A percentile compares a stretch with the other conserved stretches of the same genome.
Conservation (phyloP, 37 sponge, comb jelly and placozoan species). For the Oscarella lobularis region DNA sequence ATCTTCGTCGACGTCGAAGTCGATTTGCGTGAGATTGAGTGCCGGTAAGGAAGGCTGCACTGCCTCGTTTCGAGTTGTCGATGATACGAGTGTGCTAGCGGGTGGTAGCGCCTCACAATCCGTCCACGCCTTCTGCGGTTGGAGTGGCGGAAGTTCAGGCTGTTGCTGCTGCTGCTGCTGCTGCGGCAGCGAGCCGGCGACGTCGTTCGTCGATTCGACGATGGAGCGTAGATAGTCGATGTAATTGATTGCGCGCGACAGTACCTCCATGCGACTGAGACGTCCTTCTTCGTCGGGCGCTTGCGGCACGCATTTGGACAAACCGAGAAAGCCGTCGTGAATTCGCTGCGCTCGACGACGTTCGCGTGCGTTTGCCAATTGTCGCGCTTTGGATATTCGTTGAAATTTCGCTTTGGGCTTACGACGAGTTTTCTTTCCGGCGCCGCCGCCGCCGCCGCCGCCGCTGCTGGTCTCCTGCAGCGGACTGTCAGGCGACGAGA, state of each 20-base stretch:
- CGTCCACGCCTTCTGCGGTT: not conserved
- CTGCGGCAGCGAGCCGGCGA: not conserved
- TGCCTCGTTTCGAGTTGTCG: not conserved
- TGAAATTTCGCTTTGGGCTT: not conserved
- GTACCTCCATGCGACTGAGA: not conserved
- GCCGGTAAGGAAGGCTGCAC: not conserved
- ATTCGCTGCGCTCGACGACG: not conserved
- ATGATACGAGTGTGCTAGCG: not conserved
- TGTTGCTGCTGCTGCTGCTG: too few relatives aligned
- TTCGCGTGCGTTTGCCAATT: not conserved
- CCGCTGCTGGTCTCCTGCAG: not conserved
- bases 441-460: not conserved
- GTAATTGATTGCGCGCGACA: not conserved
- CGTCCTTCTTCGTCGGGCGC: not conserved
- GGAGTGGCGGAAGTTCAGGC: too few relatives aligned
- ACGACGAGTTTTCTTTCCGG: not conserved
- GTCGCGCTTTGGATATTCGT: not conserved
- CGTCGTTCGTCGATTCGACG: not conserved
- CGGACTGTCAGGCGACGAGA: too few relatives aligned
- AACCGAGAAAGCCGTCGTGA: not conserved
- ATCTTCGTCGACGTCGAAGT: conserved; percentile 4
- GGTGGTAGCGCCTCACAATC: not conserved
- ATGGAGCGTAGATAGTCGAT: not conserved
- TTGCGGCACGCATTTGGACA: not conserved
- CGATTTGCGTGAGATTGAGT: not conserved